Evolutionary conservation across 2,797 vertebrate genomes (phyloP), one percentile per base, ranked within the genome.

Genomic region (Cryptoblepharus egeriae): DNA sequence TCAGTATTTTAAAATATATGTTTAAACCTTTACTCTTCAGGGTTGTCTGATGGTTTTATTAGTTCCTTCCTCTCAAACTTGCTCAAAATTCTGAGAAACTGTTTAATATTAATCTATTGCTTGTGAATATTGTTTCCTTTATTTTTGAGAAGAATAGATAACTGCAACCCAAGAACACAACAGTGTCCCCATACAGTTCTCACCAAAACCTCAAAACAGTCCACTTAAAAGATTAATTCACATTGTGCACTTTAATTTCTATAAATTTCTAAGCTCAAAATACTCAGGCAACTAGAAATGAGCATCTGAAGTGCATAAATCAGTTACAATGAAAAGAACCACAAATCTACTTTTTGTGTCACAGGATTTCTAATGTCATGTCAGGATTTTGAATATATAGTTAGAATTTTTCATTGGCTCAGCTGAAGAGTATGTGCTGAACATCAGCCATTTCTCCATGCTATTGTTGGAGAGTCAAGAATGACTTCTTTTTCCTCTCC

Each of bases 71-170:
- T 12, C 85, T 0, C 49, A 75, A 52, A 65, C 1, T 80, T 90
- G 75, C 3, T 75, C 82, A 63, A 32, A 8, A 37, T 81, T 3
- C 81, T 81, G 42, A 80, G 83, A 49, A 84, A 76, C 28, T 82
- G 30, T 30, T 75, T 85, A 42, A 4, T 86, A 69, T 73, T 13
- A 18, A 35, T 67, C 52, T 24, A 11, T 0, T 0, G 72, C n/a
- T 42, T 81, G 84, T 68, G 42, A 13, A 10, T 82, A 73, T 77
- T 70, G 85, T 87, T 85, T 9, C 57, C 20, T 85, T 67, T 32
- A 55, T 26, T 2, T 83, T 77, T 71, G 52, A 63, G 24, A 11
- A 42, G 32, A 11, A 61, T 49, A 63, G 39, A 69, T n/a, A 49
- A 35, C 45, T 30, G 72, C 55, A 75, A 28, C 55, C 52, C 55